Conservation (phyloP, 1,140 invertebrate species). For the Wiebesia pumilae region DNA sequence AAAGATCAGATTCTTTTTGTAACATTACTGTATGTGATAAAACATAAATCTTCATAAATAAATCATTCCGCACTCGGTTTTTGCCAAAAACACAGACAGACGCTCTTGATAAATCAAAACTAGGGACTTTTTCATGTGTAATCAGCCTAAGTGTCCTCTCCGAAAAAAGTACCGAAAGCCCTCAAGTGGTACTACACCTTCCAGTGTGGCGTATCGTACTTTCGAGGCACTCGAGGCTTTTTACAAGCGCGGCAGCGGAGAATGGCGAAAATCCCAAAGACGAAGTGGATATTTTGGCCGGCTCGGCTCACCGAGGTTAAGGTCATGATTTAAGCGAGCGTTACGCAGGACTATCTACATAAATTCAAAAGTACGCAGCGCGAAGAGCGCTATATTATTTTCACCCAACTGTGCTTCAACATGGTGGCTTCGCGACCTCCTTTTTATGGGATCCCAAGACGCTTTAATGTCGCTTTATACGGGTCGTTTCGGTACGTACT, state of each 20-base stretch:
- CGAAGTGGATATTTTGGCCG: neutral
- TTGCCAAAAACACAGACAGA: neutral
- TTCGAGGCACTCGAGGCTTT: constrained; percentile 27
- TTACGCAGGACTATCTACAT: constrained; percentile 57
- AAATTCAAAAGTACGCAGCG: constrained; percentile 60
- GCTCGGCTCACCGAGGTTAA: constrained; percentile 32
- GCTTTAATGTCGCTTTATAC: constrained; percentile 63
- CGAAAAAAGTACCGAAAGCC: constrained; percentile 5
- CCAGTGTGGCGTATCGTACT: constrained; percentile 13
- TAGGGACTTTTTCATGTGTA: constrained; percentile 20
- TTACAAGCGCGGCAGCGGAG: neutral
- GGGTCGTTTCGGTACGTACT: constrained; percentile 50
- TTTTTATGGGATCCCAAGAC: constrained; percentile 60
- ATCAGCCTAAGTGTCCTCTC: constrained; percentile 24
- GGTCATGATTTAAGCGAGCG: constrained; percentile 62
- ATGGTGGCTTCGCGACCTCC: constrained; percentile 52
- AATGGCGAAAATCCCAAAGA: constrained; percentile 38
- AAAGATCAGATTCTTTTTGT: constrained; percentile 33
- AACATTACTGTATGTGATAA: neutral
- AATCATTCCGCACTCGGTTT: constrained; percentile 1
- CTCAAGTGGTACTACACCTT: constrained; percentile 33
- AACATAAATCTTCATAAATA: constrained; percentile 48
- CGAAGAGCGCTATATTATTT: constrained; percentile 62
- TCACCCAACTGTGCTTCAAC: constrained; percentile 59
- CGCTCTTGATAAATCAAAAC: constrained; percentile 40